Evolutionary conservation across 2,113 vertebrate species (phyloP), one percentile per base, ranked within the genome.

Genomic region (Hippocampus barbouri): DNA sequence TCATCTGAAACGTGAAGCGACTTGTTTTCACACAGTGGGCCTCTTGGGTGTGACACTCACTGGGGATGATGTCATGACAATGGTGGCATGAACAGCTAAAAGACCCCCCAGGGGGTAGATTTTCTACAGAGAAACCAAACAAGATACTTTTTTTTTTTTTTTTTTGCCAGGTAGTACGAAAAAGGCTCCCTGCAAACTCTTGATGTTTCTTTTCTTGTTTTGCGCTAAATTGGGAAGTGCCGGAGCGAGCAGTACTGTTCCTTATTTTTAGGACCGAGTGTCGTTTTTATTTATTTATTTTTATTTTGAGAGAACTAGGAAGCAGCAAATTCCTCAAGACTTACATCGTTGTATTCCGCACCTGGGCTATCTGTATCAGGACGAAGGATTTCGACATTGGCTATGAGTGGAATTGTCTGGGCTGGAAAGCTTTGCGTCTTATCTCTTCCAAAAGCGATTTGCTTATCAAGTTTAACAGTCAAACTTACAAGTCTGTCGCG

Each of bases 51-150:
- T 75, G 66, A 69, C 70, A 1, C 70, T 70, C 70, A 69, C 10
- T 71, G 77, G 79, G 74, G 70, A 70, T 79, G 83, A 81, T 83
- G 87, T 81, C 87, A 88, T 90, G 86, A 85, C 83, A 77, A 85
- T 88, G 62, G 67, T 67, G 53, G 21, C 30, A 59, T 83, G 66
- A 81, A 89, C 86, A 89, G 57, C 71, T 74, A 69, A 76, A 79
- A 84, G 82, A 78, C 43, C 81, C 79, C 70, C 69, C 57, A 27
- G 75, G 69, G 74, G 71, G 73, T 78, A 62, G 61, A 23, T 51
- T n/a, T 74, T 79, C 78, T 34, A 23, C 68, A 73, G 84, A 74
- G 49, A 43, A 61, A 61, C 15, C 16, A 15, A 61, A 61, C 14
- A 14, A 34, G 59, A 61, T 61, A 8, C 15, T 34, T 34, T 34